Evolutionary conservation across 2,797 vertebrate genomes (phyloP).

Genomic region (Liparis tanakae): DNA sequence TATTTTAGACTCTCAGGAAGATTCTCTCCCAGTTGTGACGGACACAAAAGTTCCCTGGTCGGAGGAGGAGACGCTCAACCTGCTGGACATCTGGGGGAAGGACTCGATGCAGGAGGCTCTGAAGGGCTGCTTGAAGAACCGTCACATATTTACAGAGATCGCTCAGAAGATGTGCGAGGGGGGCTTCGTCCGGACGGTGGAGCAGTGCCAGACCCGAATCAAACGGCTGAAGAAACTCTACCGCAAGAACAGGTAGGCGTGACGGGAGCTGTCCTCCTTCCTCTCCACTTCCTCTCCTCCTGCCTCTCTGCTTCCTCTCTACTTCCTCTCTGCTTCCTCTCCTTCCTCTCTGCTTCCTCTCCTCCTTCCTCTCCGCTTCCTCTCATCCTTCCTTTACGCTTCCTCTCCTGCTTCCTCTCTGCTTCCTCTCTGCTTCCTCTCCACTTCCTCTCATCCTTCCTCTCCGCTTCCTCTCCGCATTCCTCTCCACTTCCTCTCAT

Average conservation of each 20-base stretch:
- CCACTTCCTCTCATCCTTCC: background rate
- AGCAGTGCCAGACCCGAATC: conserved; percentile 83
- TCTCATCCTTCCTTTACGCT: no score
- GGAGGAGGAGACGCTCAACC: conserved; percentile 79
- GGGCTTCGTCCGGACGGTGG: conserved; percentile 76
- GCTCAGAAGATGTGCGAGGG: conserved; percentile 78
- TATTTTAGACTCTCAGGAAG: conserved; percentile 69
- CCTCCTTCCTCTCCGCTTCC: background rate
- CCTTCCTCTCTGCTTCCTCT: background rate
- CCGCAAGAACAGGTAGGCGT: conserved; percentile 68
- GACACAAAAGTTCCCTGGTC: conserved; percentile 82
- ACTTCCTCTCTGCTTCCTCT: no score
- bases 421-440: background rate
- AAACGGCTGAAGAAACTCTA: conserved; percentile 81
- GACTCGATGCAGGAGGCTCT: conserved; percentile 76
- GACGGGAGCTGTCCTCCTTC: background rate
- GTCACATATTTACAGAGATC: conserved; percentile 80
- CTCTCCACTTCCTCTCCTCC: background rate
- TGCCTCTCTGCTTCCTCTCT: background rate
- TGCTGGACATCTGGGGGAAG: conserved; percentile 82
- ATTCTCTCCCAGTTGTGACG: conserved; percentile 43
- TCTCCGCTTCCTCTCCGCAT: background rate
- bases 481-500: background rate
- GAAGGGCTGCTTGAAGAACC: conserved; percentile 80
- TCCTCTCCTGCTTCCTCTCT: background rate